Evolutionary conservation across 2,113 vertebrate species (phyloP).

Genomic region (Neoarius graeffei): DNA sequence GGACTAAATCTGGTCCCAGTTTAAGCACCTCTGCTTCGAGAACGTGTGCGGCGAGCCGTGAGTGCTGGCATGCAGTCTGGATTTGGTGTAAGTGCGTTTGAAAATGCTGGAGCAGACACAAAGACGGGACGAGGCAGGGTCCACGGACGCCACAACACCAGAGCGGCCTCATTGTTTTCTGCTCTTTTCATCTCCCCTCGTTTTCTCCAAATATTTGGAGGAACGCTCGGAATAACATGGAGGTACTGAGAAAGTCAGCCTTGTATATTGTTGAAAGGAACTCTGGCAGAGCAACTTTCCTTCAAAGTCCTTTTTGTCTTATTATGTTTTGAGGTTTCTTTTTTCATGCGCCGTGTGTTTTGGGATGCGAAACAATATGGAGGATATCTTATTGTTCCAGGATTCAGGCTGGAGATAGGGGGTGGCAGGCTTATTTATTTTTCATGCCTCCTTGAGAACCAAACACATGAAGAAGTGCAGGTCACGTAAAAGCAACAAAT

Average conservation of each 20-base stretch:
- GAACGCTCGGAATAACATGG: conserved; percentile 74
- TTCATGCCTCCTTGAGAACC: conserved; percentile 68
- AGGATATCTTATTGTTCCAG: conserved; percentile 78
- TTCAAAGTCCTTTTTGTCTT: conserved; percentile 76
- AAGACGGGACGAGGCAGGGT: conserved; percentile 70
- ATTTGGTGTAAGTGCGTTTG: conserved; percentile 44
- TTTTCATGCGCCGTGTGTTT: conserved; percentile 62
- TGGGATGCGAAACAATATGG: conserved; percentile 70
- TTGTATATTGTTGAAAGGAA: conserved; percentile 83
- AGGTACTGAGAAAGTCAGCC: conserved; percentile 72
- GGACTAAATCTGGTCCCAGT: conserved; percentile 16
- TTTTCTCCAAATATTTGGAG: conserved; percentile 80
- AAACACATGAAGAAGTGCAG: conserved; percentile 48
- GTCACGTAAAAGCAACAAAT: conserved; percentile 33
- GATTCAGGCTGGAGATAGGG: conserved; percentile 61
- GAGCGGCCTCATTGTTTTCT: conserved; percentile 75
- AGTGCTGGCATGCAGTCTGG: conserved; percentile 17
- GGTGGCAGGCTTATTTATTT: conserved; percentile 73
- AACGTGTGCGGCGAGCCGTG: not conserved
- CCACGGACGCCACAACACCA: conserved; percentile 73
- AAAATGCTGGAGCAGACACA: conserved; percentile 60
- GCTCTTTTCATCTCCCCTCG: conserved; percentile 76
- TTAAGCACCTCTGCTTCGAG: conserved; percentile 22
- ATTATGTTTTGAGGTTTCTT: conserved; percentile 71
- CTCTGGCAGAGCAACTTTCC: conserved; percentile 69